Conservation (phyloP, 2,113 vertebrate genomes). For the Callionymus lyra region DNA sequence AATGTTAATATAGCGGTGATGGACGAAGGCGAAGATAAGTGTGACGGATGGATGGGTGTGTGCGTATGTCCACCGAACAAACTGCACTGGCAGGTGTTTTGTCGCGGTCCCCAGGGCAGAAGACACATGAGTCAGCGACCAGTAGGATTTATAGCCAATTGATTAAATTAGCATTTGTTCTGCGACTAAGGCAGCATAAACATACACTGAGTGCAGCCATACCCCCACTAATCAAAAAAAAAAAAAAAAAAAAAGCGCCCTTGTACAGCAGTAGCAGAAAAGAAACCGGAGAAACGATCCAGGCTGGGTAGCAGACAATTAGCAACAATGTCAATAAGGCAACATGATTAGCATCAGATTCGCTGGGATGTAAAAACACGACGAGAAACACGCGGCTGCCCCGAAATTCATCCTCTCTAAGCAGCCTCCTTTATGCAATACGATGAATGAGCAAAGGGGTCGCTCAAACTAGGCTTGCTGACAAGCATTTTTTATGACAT, state of each 20-base stretch:
- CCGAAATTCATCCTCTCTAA: constrained; percentile 12
- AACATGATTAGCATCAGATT: constrained; percentile 49
- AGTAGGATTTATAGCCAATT: constrained; percentile 86
- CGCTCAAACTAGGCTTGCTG: constrained; percentile 50
- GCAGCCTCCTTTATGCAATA: constrained; percentile 24
- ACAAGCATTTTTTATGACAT: constrained; percentile 69
- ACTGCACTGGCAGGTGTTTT: constrained; percentile 72
- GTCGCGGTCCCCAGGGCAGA: constrained; percentile 65
- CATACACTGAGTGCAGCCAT: constrained; percentile 40
- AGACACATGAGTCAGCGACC: constrained; percentile 88
- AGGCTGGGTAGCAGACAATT: constrained; percentile 34
- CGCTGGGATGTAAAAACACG: constrained; percentile 43
- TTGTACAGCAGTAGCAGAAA: too few species aligned
- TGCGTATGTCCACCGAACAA: constrained; percentile 33
- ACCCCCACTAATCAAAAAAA: constrained; percentile 23
- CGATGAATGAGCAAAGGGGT: constrained; percentile 34
- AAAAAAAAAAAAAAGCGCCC: too few species aligned
- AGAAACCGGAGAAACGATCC: constrained; percentile 1
- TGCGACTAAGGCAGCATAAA: constrained; percentile 67
- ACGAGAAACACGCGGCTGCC: constrained; percentile 16
- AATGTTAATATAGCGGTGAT: constrained; percentile 19
- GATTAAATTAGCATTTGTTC: constrained; percentile 98
- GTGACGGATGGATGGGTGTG: constrained; percentile 3
- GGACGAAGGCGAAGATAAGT: constrained; percentile 21
- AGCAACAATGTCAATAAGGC: constrained; percentile 50